Base-by-base conservation (phyloP, 2,113 vertebrate genomes). In the Equus przewalskii region DNA sequence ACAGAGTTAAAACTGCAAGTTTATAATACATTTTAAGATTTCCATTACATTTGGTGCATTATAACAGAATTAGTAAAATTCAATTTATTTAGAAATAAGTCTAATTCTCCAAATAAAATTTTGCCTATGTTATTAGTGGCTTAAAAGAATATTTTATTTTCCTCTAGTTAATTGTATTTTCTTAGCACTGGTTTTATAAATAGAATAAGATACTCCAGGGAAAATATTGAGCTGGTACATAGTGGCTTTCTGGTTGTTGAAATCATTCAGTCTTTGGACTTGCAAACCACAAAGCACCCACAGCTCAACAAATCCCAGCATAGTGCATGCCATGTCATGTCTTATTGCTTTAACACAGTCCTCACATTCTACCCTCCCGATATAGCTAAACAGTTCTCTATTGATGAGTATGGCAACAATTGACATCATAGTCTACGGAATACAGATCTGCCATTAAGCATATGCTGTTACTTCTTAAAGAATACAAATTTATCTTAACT, bases 231-330 rank as follows among this genome's bases (percentile, higher is more conserved):
- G 93, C 97, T 98, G 96, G 98, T 97, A 95, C 33, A 96, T 72
- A 98, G 97, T 87, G 89, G 94, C 97, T 98, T 98, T 98, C 98
- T 98, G 97, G 96, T 98, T 97, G 94, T 33, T 98, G 91, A 97
- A 98, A 98, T 98, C 97, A 95, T 97, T 98, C 98, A 97, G 95
- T 97, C 98, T n/a, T 46, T 98, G 98, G 98, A 98, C 97, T 97
- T 88, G 75, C 93, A 98, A 98, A 98, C 96, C 97, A 97, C 98
- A 97, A 96, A 97, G 95, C 96, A 97, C 94, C 94, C 96, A 97
- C 18, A 46, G 97, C 58, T 98, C 41, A 95, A 94, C 97, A 97
- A 98, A 98, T 92, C 92, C 94, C 97, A 54, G 15, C 89, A 91
- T 19, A 54, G 97, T 93, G 97, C 98, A 98, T 92, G 98, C 98